phyloP scores from a whole-genome alignment of 2,113 vertebrate species.

The Rhinolophus ferrumequinum region DNA sequence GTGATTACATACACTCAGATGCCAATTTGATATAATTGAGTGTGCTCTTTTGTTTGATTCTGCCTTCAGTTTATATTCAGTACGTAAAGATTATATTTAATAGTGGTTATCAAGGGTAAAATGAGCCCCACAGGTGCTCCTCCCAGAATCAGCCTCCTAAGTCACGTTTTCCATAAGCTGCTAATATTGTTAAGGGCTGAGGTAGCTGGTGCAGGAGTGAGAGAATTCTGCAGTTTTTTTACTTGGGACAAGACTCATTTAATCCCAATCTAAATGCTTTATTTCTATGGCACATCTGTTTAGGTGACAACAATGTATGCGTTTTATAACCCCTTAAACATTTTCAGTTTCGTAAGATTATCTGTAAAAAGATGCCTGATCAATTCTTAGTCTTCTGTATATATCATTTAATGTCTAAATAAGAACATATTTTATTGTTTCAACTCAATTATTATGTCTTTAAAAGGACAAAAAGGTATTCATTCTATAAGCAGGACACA shows the following conservation, averaged over 20 bases:
- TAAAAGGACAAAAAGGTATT: not conserved
- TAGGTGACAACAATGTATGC: not conserved
- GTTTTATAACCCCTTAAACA: slow-evolving; percentile 10
- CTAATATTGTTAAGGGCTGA: slow-evolving; percentile 33
- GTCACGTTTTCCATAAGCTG: slow-evolving; percentile 60
- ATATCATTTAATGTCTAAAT: not conserved
- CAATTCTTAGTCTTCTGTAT: not conserved
- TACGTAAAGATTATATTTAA: not conserved
- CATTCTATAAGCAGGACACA: not conserved
- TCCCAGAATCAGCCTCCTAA: not conserved
- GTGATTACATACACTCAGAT: slow-evolving; percentile 48
- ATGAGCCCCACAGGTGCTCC: not conserved
- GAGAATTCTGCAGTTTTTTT: slow-evolving; percentile 47
- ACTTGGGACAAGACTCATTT: slow-evolving; percentile 29
- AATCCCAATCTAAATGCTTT: slow-evolving; percentile 34
- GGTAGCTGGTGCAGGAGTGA: slow-evolving; percentile 54
- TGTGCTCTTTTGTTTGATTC: slow-evolving; percentile 48
- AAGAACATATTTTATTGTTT: not conserved
- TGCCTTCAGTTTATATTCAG: slow-evolving; percentile 6
- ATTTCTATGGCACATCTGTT: slow-evolving; percentile 67
- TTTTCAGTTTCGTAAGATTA: not conserved
- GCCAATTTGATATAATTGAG: slow-evolving; percentile 61
- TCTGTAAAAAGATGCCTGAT: not conserved
- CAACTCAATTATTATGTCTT: not conserved
- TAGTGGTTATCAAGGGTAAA: slow-evolving; percentile 44